Evolutionary conservation across 2,113 vertebrate species (phyloP), one percentile per base, ranked within the genome.

Genomic region (Aspiorhynchus laticeps): DNA sequence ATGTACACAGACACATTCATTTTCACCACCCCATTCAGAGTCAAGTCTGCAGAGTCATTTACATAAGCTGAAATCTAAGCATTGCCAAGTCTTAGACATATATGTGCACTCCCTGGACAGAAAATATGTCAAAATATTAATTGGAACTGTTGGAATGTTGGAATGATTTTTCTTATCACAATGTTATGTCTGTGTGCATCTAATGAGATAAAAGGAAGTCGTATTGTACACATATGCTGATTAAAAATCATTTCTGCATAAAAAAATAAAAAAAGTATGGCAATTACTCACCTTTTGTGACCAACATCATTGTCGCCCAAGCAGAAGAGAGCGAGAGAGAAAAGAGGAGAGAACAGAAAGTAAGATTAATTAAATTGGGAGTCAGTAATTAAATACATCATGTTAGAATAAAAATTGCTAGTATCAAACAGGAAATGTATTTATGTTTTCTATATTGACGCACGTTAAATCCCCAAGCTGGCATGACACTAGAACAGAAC

Each of bases 31-130:
- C 67, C 31, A 74, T 84, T 79, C 75, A 77, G 21, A 80, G 76
- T 80, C 63, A 56, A 86, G 76, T 71, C 76, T 75, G 63, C 48
- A 71, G 53, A 77, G 63, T 86, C 78, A 86, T 86, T 86, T 81
- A 74, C 85, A 74, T 81, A 61, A 86, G 36, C 67, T 81, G 26
- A 88, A 71, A 65, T 75, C 36, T 48, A 51, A 26, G 77, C 19
- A 65, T 61, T 6, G 43, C 51, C 69, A 87, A n/a, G 28, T 46
- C 74, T 67, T 21, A 63, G 41, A 71, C 21, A 69, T 41, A 46
- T 43, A 69, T 83, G 51, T 36, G 63, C 63, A 69, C 81, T 56
- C 73, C 14, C 11, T 53, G 67, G 28, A 84, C 28, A 73, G 24
- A 53, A 51, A 69, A 73, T 17, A 48, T 33, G 36, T 43, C 21